Percentiles rank a stretch among this genome's conserved stretches.
Evolutionary conservation across 2,888 invertebrate genomes (phyloP).

Genomic region (Ormia ochracea): DNA sequence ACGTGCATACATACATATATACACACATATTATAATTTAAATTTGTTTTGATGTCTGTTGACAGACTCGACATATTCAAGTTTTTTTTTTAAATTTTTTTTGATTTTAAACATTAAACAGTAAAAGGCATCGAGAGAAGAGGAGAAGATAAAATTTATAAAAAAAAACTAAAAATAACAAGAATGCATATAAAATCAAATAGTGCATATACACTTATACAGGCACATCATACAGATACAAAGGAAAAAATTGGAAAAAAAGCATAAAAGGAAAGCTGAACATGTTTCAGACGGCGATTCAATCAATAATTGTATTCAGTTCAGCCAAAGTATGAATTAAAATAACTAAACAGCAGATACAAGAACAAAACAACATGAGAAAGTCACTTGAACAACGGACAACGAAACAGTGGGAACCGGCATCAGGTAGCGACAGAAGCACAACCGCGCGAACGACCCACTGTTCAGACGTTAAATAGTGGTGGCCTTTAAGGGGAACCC

Average conservation of each 20-base stretch:
- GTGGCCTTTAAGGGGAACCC: constrained; percentile 44
- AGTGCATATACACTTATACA: constrained; percentile 4
- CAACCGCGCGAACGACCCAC: constrained; percentile 33
- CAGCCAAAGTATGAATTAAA: constrained; percentile 34
- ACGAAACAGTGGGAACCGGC: not conserved
- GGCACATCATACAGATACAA: not conserved
- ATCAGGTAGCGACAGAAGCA: constrained; percentile 5
- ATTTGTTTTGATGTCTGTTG: constrained; percentile 60
- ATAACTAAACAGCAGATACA: constrained; percentile 11
- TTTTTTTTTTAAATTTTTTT: constrained; percentile 35
- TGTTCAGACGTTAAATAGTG: constrained; percentile 10
- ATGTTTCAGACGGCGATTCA: constrained; percentile 41
- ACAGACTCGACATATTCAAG: constrained; percentile 61
- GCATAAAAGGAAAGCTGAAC: constrained; percentile 21
- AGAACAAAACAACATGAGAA: not conserved
- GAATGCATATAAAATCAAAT: constrained; percentile 5
- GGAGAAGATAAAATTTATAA: constrained; percentile 4
- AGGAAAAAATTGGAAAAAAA: not conserved
- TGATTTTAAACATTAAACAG: not conserved
- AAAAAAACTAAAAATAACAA: not conserved
- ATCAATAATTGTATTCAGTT: constrained; percentile 53
- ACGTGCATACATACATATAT: not conserved
- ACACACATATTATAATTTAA: constrained; percentile 51
- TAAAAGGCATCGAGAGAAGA: not conserved
- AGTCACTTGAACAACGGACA: constrained; percentile 7